phyloP scores from a whole-genome alignment of 2,797 vertebrate species.

The Pseudocheirus occidentalis region DNA sequence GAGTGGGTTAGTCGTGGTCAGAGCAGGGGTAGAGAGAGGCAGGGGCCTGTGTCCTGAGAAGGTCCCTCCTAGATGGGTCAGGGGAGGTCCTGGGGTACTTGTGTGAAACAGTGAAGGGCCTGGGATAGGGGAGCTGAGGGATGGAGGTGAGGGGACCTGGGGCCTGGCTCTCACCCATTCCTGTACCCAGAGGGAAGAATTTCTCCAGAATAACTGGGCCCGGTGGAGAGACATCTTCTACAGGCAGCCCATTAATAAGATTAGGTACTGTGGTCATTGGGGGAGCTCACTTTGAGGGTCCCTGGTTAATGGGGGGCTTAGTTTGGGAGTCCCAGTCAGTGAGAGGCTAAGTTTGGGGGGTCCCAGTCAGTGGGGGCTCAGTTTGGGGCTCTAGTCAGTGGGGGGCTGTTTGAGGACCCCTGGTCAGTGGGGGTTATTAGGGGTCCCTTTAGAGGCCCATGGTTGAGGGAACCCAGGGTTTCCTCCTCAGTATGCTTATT shows the following conservation, averaged over 20 bases:
- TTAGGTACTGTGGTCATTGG: constrained; percentile 87
- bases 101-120: neutral
- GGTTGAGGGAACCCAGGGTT: neutral
- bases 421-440: neutral
- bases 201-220: constrained; percentile 87
- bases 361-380: too few species aligned
- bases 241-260: constrained; percentile 87
- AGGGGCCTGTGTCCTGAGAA: neutral
- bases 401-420: too few species aligned
- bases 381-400: too few species aligned
- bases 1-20: neutral
- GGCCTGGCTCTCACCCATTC: neutral
- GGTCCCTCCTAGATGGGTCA: accelerated
- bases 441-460: neutral
- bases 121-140: neutral
- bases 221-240: constrained; percentile 87
- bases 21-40: constrained; percentile 44
- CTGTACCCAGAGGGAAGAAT: constrained; percentile 65
- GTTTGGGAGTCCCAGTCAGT: neutral
- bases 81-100: constrained; percentile 22
- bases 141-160: accelerated
- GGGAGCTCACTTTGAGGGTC: neutral
- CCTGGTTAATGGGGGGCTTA: neutral
- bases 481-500: neutral
- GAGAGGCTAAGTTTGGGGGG: too few species aligned